phyloP scores from a whole-genome alignment of 2,113 vertebrate species.

The Cichladusa arquata region DNA sequence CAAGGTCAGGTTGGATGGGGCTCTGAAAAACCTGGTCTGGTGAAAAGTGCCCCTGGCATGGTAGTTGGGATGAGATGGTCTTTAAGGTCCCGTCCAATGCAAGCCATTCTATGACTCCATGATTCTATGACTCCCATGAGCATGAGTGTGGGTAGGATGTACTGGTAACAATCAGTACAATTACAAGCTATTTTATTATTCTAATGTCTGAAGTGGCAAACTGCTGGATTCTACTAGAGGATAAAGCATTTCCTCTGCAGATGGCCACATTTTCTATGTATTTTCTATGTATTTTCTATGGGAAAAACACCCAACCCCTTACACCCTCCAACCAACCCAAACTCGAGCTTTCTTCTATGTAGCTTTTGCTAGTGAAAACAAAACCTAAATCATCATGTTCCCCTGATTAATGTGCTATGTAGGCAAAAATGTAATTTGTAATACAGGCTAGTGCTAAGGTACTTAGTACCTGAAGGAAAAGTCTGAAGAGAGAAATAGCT shows the following conservation, averaged over 20 bases:
- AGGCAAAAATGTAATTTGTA: background rate
- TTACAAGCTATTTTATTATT: background rate
- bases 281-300: background rate
- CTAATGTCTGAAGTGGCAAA: background rate
- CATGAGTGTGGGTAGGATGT: rapidly evolving
- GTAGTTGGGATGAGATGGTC: background rate
- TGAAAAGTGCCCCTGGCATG: background rate
- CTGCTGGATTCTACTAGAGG: background rate
- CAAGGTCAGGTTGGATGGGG: background rate
- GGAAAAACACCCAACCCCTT: background rate
- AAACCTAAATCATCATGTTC: background rate
- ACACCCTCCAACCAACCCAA: background rate
- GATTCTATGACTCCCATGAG: background rate
- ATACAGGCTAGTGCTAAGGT: background rate
- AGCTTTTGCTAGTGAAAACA: background rate
- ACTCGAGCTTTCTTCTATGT: background rate
- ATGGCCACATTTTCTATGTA: background rate
- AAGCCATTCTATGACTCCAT: background rate
- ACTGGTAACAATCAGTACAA: background rate
- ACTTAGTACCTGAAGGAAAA: background rate
- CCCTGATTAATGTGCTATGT: background rate
- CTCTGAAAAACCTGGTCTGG: background rate
- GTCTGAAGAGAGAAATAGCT: background rate
- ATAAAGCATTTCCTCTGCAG: background rate
- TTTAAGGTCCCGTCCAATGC: background rate